These are phyloP conservation scores for Tenebrosternarchus preto DNA, from an alignment of 2,113 vertebrate genomes.

Conservation along the genomic window DNA sequence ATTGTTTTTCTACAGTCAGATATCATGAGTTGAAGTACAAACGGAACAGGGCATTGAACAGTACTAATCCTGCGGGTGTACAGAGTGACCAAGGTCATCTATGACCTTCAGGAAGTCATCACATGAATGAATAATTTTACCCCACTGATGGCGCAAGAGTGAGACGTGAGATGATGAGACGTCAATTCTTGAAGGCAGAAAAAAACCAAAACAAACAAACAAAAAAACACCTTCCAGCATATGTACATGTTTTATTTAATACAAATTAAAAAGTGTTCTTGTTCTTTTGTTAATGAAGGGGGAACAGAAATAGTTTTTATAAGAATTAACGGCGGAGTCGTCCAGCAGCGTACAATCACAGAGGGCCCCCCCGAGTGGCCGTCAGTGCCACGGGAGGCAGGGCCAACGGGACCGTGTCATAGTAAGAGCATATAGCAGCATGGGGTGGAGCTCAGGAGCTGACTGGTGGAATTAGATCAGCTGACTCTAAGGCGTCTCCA, in stretches of 20 bases:
- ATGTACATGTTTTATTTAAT: slow-evolving; percentile 91
- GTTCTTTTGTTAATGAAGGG: slow-evolving; percentile 45
- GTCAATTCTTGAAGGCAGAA: slow-evolving; percentile 86
- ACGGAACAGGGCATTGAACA: slow-evolving; percentile 55
- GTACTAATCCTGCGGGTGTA: slow-evolving; percentile 27
- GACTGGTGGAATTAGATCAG: slow-evolving; percentile 57
- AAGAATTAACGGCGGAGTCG: slow-evolving; percentile 39
- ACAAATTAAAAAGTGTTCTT: slow-evolving; percentile 67
- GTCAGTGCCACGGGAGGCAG: slow-evolving; percentile 60
- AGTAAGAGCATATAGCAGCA: slow-evolving; percentile 55
- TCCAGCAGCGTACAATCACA: slow-evolving; percentile 71
- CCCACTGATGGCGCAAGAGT: slow-evolving; percentile 20
- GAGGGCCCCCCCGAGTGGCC: slow-evolving; percentile 65
- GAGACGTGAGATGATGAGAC: slow-evolving; percentile 27
- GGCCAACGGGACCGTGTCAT: not conserved
- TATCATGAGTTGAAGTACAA: slow-evolving; percentile 53
- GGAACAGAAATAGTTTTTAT: slow-evolving; percentile 25
- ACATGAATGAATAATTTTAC: slow-evolving; percentile 27
- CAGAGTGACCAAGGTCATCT: slow-evolving; percentile 7
- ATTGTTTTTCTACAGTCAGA: slow-evolving; percentile 30
- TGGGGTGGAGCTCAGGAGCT: slow-evolving; percentile 71
- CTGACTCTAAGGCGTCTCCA: slow-evolving; percentile 59
- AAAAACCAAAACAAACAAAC: slow-evolving; percentile 69
- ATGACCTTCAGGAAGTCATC: slow-evolving; percentile 5
- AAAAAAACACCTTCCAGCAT: slow-evolving; percentile 70